These are phyloP conservation scores for Astropecten irregularis DNA, from an alignment of 53 echinoderm and acorn worm genomes.

Conservation along the genomic window DNA sequence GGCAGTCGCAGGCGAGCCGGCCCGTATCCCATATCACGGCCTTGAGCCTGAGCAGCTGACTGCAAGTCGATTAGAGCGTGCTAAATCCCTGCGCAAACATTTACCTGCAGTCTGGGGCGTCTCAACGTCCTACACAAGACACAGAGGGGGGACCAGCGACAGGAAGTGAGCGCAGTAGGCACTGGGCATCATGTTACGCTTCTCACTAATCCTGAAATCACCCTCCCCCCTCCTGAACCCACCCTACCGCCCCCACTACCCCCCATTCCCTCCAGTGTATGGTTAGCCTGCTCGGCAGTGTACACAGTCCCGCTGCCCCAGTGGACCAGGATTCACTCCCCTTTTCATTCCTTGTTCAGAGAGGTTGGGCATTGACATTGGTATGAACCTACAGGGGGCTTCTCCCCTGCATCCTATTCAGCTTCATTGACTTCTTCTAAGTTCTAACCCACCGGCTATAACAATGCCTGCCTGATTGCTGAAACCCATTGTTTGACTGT, in stretches of 20 bases:
- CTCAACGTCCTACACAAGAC: neutral
- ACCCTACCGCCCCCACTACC: too few species aligned
- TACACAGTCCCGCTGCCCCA: too few species aligned
- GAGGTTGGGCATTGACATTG: too few species aligned
- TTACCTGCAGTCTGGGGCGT: slow-evolving; percentile 8
- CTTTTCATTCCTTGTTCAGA: too few species aligned
- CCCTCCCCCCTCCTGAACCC: too few species aligned
- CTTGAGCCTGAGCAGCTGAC: slow-evolving; percentile 38
- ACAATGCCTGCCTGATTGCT: too few species aligned
- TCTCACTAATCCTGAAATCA: neutral
- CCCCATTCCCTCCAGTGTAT: neutral
- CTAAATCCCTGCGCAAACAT: slow-evolving; percentile 59
- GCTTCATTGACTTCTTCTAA: too few species aligned
- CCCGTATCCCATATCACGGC: slow-evolving; percentile 46
- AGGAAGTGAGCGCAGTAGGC: slow-evolving; percentile 25
- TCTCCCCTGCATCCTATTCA: too few species aligned
- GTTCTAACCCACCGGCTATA: too few species aligned
- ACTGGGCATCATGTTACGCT: slow-evolving; percentile 42
- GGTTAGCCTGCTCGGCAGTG: slow-evolving; percentile 25
- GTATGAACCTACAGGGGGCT: too few species aligned
- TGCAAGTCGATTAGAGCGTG: slow-evolving; percentile 55
- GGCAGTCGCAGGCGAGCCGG: slow-evolving; percentile 32
- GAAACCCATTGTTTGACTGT: too few species aligned
- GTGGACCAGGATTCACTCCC: too few species aligned
- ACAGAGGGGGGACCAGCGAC: neutral